Evolutionary conservation across 2,888 invertebrate genomes (phyloP).

Genomic region (Microctonus brassicae): DNA sequence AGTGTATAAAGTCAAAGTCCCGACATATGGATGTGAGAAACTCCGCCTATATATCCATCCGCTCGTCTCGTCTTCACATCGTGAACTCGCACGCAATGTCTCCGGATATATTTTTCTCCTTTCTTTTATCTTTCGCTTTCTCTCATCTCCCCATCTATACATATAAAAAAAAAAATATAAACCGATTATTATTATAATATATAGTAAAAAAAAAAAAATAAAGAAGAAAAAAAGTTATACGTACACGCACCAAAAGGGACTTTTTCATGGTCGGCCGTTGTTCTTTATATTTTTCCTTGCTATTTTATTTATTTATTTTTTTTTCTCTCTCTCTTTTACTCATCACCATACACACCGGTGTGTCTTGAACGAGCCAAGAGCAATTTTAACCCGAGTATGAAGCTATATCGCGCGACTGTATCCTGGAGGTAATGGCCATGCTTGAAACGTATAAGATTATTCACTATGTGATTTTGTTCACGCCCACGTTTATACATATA

Average conservation of each 20-base stretch:
- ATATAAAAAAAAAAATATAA: too few relatives aligned
- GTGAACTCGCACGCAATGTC: slow-evolving; percentile 19
- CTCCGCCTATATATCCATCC: slow-evolving; percentile 37
- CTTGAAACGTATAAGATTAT: slow-evolving; percentile 33
- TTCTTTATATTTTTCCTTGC: background rate
- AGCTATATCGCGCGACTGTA: slow-evolving; percentile 27
- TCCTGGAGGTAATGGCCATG: slow-evolving; percentile 36
- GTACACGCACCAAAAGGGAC: slow-evolving; percentile 25
- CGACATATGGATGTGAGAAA: slow-evolving; percentile 18
- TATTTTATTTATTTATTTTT: background rate
- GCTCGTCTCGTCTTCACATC: slow-evolving; percentile 23
- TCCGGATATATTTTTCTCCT: background rate
- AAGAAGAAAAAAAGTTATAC: too few relatives aligned
- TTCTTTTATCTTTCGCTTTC: background rate
- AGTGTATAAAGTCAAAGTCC: slow-evolving; percentile 27
- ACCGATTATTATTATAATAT: slow-evolving; percentile 22
- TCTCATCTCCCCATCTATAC: background rate
- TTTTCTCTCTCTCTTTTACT: background rate
- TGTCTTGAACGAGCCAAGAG: slow-evolving; percentile 21
- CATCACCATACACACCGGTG: background rate
- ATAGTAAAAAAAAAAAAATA: background rate
- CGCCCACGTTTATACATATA: slow-evolving; percentile 28
- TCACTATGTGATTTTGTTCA: slow-evolving; percentile 38
- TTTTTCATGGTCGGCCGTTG: background rate
- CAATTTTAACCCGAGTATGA: slow-evolving; percentile 30